phyloP scores from a whole-genome alignment of 1,140 invertebrate genomes.

The Nasonia vitripennis region DNA sequence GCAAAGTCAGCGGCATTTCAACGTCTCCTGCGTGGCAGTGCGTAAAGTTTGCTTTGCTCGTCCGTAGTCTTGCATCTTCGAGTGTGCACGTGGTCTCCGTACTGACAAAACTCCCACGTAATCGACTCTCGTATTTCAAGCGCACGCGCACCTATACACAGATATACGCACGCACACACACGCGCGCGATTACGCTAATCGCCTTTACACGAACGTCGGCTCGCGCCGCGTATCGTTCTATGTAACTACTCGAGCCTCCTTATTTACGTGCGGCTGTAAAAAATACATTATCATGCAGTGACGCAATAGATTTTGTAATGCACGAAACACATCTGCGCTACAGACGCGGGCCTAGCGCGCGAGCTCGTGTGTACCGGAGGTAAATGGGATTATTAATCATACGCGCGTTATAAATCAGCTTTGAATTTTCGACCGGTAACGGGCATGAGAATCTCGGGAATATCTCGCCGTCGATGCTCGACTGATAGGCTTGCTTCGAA shows the following conservation, averaged over 20 bases:
- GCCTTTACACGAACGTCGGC: not conserved
- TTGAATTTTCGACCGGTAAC: constrained; percentile 26
- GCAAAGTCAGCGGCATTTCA: not conserved
- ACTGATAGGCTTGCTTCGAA: not conserved
- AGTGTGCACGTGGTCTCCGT: constrained; percentile 13
- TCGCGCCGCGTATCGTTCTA: not conserved
- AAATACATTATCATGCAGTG: constrained; percentile 28
- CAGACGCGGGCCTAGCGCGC: not conserved
- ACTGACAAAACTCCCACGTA: constrained; percentile 24
- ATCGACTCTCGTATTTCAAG: constrained; percentile 30
- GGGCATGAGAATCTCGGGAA: not conserved
- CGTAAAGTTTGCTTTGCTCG: not conserved
- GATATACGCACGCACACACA: no score
- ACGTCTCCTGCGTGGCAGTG: not conserved
- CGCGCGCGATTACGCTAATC: constrained; percentile 8
- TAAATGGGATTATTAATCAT: constrained; percentile 47
- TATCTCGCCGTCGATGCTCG: no score
- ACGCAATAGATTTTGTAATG: constrained; percentile 37
- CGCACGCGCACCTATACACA: not conserved
- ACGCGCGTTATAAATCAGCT: constrained; percentile 47
- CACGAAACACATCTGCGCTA: constrained; percentile 4
- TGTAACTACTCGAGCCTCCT: not conserved
- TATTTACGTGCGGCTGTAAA: constrained; percentile 29
- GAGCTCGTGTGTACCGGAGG: not conserved
- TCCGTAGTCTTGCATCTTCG: not conserved